Evolutionary conservation across 2,888 invertebrate genomes (phyloP).

Genomic region (Xestia xanthographa): DNA sequence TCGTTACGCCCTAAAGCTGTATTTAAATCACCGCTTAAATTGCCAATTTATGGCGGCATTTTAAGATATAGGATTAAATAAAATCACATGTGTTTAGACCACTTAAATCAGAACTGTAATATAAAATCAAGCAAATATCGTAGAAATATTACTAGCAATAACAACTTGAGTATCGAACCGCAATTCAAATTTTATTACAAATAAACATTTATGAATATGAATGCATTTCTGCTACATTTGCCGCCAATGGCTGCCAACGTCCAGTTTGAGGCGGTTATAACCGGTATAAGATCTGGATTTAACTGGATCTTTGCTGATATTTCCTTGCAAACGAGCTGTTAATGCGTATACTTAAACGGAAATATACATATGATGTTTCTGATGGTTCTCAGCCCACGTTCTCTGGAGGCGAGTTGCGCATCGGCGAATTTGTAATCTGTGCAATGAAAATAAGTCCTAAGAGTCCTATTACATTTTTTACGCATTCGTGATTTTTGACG

Average conservation of each 20-base stretch:
- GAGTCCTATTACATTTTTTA: too few species aligned
- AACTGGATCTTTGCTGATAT: conserved; percentile 41
- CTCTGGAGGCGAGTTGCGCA: not conserved
- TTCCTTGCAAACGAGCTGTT: conserved; percentile 32
- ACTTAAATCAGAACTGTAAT: not conserved
- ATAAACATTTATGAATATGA: conserved; percentile 37
- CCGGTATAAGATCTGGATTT: conserved; percentile 42
- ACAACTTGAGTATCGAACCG: conserved; percentile 44
- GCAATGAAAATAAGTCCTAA: not conserved
- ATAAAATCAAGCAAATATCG: conserved; percentile 40
- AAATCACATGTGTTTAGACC: conserved; percentile 16
- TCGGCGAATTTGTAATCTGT: not conserved
- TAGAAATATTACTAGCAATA: conserved; percentile 44
- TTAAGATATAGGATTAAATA: not conserved
- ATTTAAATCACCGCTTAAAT: not conserved
- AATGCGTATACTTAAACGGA: not conserved
- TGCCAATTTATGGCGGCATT: not conserved
- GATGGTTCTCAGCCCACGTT: not conserved
- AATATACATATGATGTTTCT: not conserved
- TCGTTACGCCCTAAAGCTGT: not conserved
- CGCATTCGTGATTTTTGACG: too few species aligned
- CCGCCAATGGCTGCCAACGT: conserved; percentile 29
- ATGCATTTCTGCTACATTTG: conserved; percentile 64
- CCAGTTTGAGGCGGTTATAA: conserved; percentile 47
- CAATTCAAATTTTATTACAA: conserved; percentile 52